Evolutionary conservation across 2,888 invertebrate genomes (phyloP).

Genomic region (Scaptomyza flava): DNA sequence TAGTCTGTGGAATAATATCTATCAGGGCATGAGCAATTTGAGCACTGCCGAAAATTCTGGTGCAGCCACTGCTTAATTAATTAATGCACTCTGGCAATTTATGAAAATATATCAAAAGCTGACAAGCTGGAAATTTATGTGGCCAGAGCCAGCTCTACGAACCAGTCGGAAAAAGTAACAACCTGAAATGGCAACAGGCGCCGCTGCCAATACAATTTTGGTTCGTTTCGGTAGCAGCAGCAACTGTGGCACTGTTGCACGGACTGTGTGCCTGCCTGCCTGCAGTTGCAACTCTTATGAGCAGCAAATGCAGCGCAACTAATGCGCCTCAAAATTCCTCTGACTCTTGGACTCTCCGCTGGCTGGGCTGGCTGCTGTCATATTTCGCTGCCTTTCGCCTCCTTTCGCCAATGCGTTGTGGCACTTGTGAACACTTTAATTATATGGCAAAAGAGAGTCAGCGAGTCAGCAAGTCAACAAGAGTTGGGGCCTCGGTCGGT

Average conservation of each 20-base stretch:
- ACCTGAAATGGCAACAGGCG: slow-evolving; percentile 67
- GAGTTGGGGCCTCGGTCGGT: slow-evolving; percentile 5
- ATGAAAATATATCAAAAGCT: slow-evolving; percentile 84
- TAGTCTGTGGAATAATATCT: neutral
- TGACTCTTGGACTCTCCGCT: slow-evolving; percentile 24
- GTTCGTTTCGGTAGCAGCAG: slow-evolving; percentile 61
- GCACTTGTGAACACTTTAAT: slow-evolving; percentile 83
- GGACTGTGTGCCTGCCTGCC: slow-evolving; percentile 2
- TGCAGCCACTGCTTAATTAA: slow-evolving; percentile 80
- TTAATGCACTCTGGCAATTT: slow-evolving; percentile 84
- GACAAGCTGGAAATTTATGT: slow-evolving; percentile 85
- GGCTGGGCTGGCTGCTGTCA: slow-evolving; percentile 50
- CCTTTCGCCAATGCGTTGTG: slow-evolving; percentile 67
- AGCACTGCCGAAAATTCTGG: slow-evolving; percentile 49
- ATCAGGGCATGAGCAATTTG: slow-evolving; percentile 1
- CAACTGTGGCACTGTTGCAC: slow-evolving; percentile 49
- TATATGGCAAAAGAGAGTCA: slow-evolving; percentile 66
- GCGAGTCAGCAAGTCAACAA: slow-evolving; percentile 19
- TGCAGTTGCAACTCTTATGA: slow-evolving; percentile 64
- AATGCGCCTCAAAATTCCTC: slow-evolving; percentile 78
- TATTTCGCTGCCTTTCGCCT: slow-evolving; percentile 33
- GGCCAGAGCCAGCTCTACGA: slow-evolving; percentile 66
- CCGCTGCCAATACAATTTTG: slow-evolving; percentile 80
- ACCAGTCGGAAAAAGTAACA: slow-evolving; percentile 44
- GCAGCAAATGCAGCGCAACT: slow-evolving; percentile 82